Percentiles rank a stretch among this genome's conserved stretches.
These are phyloP conservation scores for Diplogasteroides magnus DNA, from an alignment of 1,140 invertebrate species.

Conservation along the genomic window DNA sequence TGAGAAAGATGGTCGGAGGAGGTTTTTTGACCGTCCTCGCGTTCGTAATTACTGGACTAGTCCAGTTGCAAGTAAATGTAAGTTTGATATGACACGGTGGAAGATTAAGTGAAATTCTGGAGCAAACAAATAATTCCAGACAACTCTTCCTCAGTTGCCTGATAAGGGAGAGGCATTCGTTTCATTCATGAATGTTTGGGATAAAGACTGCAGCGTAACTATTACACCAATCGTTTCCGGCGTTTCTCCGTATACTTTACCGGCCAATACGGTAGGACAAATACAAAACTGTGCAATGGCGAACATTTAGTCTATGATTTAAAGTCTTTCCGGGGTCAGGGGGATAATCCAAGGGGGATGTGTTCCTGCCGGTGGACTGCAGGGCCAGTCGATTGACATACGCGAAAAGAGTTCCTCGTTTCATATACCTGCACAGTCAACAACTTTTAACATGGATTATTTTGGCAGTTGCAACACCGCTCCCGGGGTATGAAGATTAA, in stretches of 20 bases:
- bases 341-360: no score
- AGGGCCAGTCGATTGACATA: not conserved
- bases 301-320: slow-evolving; percentile 11
- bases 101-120: no score
- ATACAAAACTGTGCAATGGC: no score
- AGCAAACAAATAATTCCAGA: slow-evolving; percentile 20
- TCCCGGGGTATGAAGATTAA: no score
- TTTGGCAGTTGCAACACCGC: not conserved
- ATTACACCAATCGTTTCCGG: not conserved
- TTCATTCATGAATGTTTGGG: slow-evolving; percentile 66
- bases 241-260: not conserved
- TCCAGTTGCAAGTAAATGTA: slow-evolving; percentile 74
- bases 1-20: slow-evolving; percentile 74
- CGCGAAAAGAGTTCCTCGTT: not conserved
- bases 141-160: slow-evolving; percentile 67
- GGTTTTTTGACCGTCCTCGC: slow-evolving; percentile 75
- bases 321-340: no score
- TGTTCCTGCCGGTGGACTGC: no score
- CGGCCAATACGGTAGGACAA: slow-evolving; percentile 16
- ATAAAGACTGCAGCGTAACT: slow-evolving; percentile 31
- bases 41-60: slow-evolving; percentile 78
- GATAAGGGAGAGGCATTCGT: slow-evolving; percentile 63
- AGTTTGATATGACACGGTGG: not conserved
- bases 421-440: slow-evolving; percentile 10
- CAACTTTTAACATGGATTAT: not conserved